These are phyloP conservation scores for Cryptoblepharus egeriae DNA, from an alignment of 2,797 vertebrate genomes.

Conservation along the genomic window DNA sequence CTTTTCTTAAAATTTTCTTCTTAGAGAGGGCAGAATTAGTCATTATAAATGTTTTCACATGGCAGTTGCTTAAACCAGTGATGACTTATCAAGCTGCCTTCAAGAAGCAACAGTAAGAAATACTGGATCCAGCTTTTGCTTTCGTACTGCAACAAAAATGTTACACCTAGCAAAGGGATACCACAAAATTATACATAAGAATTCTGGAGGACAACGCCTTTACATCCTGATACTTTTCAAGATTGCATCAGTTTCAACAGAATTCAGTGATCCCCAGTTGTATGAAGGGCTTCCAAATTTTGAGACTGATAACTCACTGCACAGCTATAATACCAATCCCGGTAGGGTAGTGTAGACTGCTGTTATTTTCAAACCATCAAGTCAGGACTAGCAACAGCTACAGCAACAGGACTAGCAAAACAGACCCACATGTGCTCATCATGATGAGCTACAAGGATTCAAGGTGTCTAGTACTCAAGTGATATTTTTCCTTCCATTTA, in stretches of 20 bases:
- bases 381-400: neutral
- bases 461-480: neutral
- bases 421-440: too few species aligned
- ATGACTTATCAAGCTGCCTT: neutral
- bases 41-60: neutral
- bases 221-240: neutral
- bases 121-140: too few species aligned
- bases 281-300: neutral
- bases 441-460: neutral
- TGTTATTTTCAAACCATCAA: neutral
- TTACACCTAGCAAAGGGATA: neutral
- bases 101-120: neutral
- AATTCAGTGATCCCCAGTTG: neutral
- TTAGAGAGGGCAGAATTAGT: neutral
- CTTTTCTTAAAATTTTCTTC: neutral
- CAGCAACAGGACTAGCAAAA: neutral
- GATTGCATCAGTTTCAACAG: neutral
- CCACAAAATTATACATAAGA: neutral
- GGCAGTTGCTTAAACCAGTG: neutral
- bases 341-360: neutral
- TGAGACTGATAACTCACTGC: neutral
- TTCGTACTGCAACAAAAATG: too few species aligned
- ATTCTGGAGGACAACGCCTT: neutral
- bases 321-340: neutral
- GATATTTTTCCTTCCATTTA: too few species aligned